Evolutionary conservation across 2,797 vertebrate genomes (phyloP).

Genomic region (Urosaurus nigricauda): DNA sequence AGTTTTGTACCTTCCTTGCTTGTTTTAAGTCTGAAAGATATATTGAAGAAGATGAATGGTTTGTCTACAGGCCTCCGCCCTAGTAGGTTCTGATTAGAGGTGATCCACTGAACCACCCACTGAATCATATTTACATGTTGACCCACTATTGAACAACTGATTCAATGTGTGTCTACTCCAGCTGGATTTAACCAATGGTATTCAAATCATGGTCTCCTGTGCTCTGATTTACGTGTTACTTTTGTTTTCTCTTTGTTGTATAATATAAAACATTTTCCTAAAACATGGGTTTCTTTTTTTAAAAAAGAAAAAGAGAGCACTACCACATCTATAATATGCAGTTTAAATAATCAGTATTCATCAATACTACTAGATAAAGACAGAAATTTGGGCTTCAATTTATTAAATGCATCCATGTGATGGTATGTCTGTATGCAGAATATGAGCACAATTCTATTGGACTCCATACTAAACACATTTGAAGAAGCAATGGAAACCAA

Average conservation of each 20-base stretch:
- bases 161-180: no score
- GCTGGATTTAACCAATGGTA: no score
- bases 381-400: background rate
- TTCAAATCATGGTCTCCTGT: background rate
- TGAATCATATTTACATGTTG: no score
- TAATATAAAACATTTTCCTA: background rate
- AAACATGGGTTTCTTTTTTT: background rate
- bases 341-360: background rate
- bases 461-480: conserved; percentile 6
- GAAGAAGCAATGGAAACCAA: conserved; percentile 14
- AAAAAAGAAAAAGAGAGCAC: no score
- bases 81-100: no score
- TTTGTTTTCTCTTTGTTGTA: background rate
- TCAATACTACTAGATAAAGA: background rate
- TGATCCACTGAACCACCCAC: no score
- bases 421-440: conserved; percentile 37
- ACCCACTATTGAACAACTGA: no score
- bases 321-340: background rate
- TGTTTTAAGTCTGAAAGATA: no score
- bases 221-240: background rate
- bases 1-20: no score
- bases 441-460: conserved; percentile 45
- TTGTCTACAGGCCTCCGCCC: no score
- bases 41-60: no score
- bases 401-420: background rate